Base-by-base conservation (phyloP, 2,113 vertebrate genomes). In the Callocephalon fimbriatum region DNA sequence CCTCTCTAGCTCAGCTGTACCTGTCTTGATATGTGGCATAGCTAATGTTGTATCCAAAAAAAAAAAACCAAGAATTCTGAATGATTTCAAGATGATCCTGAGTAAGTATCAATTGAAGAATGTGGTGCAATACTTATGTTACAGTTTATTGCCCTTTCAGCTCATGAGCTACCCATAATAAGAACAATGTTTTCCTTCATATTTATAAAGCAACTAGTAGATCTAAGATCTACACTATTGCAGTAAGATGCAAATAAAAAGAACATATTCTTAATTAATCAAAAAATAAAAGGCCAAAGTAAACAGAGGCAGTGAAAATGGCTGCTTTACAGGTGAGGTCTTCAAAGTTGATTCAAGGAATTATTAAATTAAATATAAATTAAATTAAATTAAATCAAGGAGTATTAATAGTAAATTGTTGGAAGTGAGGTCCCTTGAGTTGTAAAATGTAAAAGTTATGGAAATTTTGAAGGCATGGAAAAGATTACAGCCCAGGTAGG, bases 301-400 rank as follows among this genome's bases (percentile, higher is more conserved):
- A 85, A 72, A 61, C 2, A 47, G 47, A 47, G 9, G 37, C 8
- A 38, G 14, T 71, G 9, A 72, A 68, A 89, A 85, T 63, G n/a
- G 5, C 37, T 66, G 40, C 77, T 86, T 94, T 42, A 25, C 45
- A 74, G 32, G 31, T 77, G 35, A 92, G 38, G 26, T 68, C 27
- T 88, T 84, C 40, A 66, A 83, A 93, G 66, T 21, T 51, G 87
- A 56, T 73, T 86, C 59, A 91, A 47, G n/a, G 37, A 88, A 62
- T 16, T 58, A 58, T 58, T 35, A 58, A n/a, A 35, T 35, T 58
- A 22, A 58, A 35, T 22, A 23, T 15, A 6, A 58, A 35, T 58
- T 58, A 58, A 58, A n/a, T 14, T 2, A 35, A 58, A 58, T 58
- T n/a, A 58, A n/a, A 58, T 58, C 32, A 35, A 58, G 56, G 11